Percentiles rank a stretch among this genome's conserved stretches.
Conservation (phyloP, 2,888 invertebrate genomes). For the Eristalis tenax region DNA sequence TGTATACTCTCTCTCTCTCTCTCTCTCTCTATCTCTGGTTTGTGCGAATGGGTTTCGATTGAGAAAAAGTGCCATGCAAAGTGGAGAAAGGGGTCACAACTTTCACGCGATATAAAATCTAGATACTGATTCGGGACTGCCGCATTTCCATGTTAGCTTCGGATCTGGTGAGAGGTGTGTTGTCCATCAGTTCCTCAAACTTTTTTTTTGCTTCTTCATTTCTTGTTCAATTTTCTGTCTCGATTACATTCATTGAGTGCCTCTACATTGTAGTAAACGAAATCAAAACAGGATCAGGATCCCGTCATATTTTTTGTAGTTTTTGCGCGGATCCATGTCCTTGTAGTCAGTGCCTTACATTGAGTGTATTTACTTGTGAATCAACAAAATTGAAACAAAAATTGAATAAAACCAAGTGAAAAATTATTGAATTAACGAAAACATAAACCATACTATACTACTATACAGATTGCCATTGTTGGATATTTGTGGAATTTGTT, state of each 20-base stretch:
- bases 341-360: background rate
- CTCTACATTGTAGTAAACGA: background rate
- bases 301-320: background rate
- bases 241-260: conserved; percentile 59
- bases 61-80: conserved; percentile 73
- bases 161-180: conserved; percentile 79
- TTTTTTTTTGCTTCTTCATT: conserved; percentile 34
- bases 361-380: background rate
- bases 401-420: conserved; percentile 30
- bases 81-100: conserved; percentile 82
- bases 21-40: conserved; percentile 56
- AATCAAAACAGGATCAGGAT: background rate
- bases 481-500: conserved; percentile 51
- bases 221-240: conserved; percentile 63
- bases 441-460: conserved; percentile 9
- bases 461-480: conserved; percentile 58
- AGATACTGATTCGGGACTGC: conserved; percentile 80
- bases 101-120: conserved; percentile 82
- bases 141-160: conserved; percentile 81
- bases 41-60: conserved; percentile 70
- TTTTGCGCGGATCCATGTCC: background rate
- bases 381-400: background rate
- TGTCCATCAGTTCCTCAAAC: conserved; percentile 60
- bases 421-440: conserved; percentile 2
- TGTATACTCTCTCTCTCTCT: conserved; percentile 63